Evolutionary conservation across 1,140 invertebrate genomes (phyloP).

Genomic region (Nomia melanderi): DNA sequence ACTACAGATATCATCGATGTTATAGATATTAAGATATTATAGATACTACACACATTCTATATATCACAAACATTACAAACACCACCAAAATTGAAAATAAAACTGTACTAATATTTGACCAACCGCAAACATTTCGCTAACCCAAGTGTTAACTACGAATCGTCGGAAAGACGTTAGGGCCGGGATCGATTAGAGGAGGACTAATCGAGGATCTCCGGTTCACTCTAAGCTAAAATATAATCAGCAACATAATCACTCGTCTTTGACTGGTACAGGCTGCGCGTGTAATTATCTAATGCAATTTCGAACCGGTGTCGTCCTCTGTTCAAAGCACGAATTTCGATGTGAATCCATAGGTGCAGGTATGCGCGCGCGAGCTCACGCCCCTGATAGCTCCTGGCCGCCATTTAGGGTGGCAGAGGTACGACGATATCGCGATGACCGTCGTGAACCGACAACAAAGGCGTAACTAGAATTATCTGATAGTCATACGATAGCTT

Average conservation of each 20-base stretch:
- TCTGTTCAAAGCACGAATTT: conserved; percentile 3
- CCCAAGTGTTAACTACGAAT: not conserved
- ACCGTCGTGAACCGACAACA: not conserved
- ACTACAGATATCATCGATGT: too few relatives aligned
- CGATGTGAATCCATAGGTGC: conserved; percentile 27
- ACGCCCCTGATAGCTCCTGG: conserved; percentile 8
- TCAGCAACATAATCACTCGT: conserved; percentile 7
- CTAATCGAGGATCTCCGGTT: not conserved
- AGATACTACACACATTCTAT: too few relatives aligned
- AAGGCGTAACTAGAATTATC: too few relatives aligned
- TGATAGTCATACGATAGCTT: too few relatives aligned
- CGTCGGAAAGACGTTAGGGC: not conserved
- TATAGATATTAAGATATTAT: too few relatives aligned
- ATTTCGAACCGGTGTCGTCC: conserved; percentile 17
- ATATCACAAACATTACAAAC: too few relatives aligned
- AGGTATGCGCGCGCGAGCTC: too few relatives aligned
- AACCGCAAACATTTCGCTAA: too few relatives aligned
- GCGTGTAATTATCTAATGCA: conserved; percentile 32
- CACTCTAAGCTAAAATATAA: not conserved
- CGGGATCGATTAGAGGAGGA: conserved; percentile 4
- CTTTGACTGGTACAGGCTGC: conserved; percentile 15
- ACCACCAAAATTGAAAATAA: too few relatives aligned
- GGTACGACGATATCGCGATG: not conserved
- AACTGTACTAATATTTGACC: too few relatives aligned
- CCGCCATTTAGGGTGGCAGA: not conserved